Conservation (phyloP, 2,888 invertebrate genomes). For the Nomada ferruginata region DNA sequence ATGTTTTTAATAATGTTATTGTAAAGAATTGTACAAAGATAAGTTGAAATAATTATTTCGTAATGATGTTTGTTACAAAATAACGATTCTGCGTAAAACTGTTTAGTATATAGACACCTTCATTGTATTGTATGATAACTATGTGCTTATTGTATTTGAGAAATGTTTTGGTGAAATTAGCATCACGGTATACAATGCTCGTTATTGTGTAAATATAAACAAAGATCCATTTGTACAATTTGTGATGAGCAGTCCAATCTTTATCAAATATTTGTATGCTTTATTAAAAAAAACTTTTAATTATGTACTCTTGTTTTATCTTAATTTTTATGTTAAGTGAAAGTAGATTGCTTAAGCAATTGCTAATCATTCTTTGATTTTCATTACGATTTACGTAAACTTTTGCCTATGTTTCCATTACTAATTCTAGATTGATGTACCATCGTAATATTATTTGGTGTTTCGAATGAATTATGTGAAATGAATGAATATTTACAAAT, state of each 20-base stretch:
- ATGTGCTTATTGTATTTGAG: constrained; percentile 82
- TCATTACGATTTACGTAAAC: constrained; percentile 15
- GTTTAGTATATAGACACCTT: constrained; percentile 78
- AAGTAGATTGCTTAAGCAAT: constrained; percentile 14
- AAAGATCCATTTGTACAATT: constrained; percentile 68
- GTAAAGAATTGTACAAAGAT: constrained; percentile 79
- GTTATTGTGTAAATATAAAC: constrained; percentile 79
- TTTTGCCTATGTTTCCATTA: constrained; percentile 10
- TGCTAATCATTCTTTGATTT: constrained; percentile 6
- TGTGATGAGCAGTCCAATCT: constrained; percentile 74
- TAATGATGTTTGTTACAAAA: constrained; percentile 79
- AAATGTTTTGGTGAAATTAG: constrained; percentile 76
- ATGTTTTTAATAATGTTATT: constrained; percentile 76
- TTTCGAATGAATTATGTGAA: constrained; percentile 11
- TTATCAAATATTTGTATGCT: constrained; percentile 70
- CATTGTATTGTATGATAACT: constrained; percentile 81
- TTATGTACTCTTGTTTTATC: constrained; percentile 22
- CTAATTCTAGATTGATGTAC: background rate
- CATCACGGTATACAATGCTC: constrained; percentile 73
- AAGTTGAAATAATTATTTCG: constrained; percentile 76
- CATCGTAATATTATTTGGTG: constrained; percentile 7
- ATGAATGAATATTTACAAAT: constrained; percentile 25
- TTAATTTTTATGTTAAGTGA: constrained; percentile 24
- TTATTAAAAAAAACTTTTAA: constrained; percentile 21
- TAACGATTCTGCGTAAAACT: constrained; percentile 78